Percentiles rank a stretch among this genome's conserved stretches.
Evolutionary conservation across 2,888 invertebrate genomes (phyloP).

Genomic region (Endotricha flammealis): DNA sequence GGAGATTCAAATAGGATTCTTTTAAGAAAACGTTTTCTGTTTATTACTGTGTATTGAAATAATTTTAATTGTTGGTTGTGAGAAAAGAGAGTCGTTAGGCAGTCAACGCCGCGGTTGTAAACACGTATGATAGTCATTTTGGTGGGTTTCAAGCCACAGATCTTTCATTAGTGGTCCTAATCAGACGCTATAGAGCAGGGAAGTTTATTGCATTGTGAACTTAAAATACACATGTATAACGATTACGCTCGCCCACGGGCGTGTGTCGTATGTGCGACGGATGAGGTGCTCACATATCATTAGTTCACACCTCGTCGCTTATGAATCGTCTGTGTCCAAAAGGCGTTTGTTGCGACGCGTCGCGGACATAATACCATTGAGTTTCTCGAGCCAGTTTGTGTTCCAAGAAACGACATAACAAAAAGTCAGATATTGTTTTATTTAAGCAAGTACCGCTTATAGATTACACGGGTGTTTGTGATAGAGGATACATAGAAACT

Average conservation of each 20-base stretch:
- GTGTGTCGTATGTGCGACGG: conserved; percentile 33
- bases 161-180: conserved; percentile 58
- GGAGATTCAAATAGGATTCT: conserved; percentile 1
- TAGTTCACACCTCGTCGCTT: conserved; percentile 60
- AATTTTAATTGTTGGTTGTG: neutral
- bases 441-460: too few species aligned
- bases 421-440: neutral
- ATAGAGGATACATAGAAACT: too few species aligned
- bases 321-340: conserved; percentile 23
- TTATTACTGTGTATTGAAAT: too few species aligned
- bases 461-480: too few species aligned
- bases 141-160: conserved; percentile 40
- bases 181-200: conserved; percentile 50
- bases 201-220: conserved; percentile 61
- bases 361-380: conserved; percentile 28
- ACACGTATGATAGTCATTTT: conserved; percentile 37
- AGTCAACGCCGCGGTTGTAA: conserved; percentile 35
- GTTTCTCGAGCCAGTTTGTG: too few species aligned
- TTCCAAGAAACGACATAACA: conserved; percentile 10
- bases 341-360: conserved; percentile 23
- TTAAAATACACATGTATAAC: conserved; percentile 71
- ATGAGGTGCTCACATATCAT: conserved; percentile 59
- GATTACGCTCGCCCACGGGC: conserved; percentile 54
- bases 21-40: conserved; percentile 1
- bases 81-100: conserved; percentile 17